phyloP scores from a whole-genome alignment of 2,797 vertebrate species.

The Enteromius fasciolatus region DNA sequence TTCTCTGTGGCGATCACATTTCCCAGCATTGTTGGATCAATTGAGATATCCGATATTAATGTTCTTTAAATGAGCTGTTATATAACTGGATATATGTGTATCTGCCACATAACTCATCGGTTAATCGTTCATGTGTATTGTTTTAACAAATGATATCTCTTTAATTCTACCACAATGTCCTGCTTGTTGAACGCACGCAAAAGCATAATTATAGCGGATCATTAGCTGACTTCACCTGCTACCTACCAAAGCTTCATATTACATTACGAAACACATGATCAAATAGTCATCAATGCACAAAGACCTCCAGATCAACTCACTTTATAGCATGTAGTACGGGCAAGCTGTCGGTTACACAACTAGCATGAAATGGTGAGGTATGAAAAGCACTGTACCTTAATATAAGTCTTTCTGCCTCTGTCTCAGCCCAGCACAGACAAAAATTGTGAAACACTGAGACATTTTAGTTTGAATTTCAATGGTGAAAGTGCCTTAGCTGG shows the following conservation, averaged over 20 bases:
- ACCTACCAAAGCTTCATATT: constrained; percentile 44
- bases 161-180: constrained; percentile 11
- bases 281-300: constrained; percentile 44
- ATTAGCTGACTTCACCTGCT: constrained; percentile 30
- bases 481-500: constrained; percentile 10
- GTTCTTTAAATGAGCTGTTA: constrained; percentile 1
- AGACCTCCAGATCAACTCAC: constrained; percentile 54
- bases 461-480: constrained; percentile 16
- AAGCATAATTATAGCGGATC: constrained; percentile 9
- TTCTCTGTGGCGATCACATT: neutral
- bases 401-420: constrained; percentile 44
- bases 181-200: constrained; percentile 8
- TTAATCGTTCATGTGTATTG: constrained; percentile 27
- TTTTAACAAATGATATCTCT: neutral
- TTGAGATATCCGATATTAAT: constrained; percentile 8
- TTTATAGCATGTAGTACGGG: constrained; percentile 72
- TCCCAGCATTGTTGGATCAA: neutral
- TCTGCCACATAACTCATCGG: neutral
- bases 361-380: constrained; percentile 33
- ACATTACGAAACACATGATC: constrained; percentile 34
- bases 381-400: constrained; percentile 56
- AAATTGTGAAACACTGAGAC: constrained; percentile 74
- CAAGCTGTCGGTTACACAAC: constrained; percentile 53
- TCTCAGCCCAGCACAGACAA: constrained; percentile 77
- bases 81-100: neutral